Evolutionary conservation across 2,888 invertebrate genomes (phyloP).

Genomic region (Xestia c-nigrum): DNA sequence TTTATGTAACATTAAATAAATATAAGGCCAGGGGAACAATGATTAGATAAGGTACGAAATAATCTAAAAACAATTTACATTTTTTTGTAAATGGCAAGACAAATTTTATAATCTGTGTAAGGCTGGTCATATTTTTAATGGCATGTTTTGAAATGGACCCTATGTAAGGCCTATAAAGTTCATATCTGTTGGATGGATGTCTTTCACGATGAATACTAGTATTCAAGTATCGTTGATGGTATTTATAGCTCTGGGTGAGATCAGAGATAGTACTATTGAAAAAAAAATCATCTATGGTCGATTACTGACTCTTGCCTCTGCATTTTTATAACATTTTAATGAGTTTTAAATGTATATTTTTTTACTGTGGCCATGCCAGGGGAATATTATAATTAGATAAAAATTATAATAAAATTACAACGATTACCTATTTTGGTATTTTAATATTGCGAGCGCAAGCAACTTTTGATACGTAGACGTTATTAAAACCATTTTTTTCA

Average conservation of each 20-base stretch:
- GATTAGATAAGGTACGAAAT: slow-evolving; percentile 58
- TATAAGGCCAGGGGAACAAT: slow-evolving; percentile 80
- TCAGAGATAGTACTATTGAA: background rate
- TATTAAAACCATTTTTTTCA: slow-evolving; percentile 37
- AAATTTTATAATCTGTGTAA: slow-evolving; percentile 31
- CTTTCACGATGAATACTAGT: background rate
- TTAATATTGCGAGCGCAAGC: slow-evolving; percentile 31
- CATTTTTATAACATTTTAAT: slow-evolving; percentile 57
- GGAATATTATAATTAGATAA: slow-evolving; percentile 25
- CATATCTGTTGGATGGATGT: background rate
- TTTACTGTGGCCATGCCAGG: slow-evolving; percentile 32
- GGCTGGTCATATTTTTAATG: slow-evolving; percentile 30
- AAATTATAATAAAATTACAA: slow-evolving; percentile 52
- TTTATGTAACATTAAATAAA: slow-evolving; percentile 61
- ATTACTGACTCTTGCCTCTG: slow-evolving; percentile 66
- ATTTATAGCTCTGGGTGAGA: background rate
- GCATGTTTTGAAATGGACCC: background rate
- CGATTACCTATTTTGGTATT: slow-evolving; percentile 55
- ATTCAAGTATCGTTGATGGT: background rate
- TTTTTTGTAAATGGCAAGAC: slow-evolving; percentile 41
- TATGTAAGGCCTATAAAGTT: background rate
- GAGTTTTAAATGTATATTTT: slow-evolving; percentile 34
- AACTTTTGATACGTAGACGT: slow-evolving; percentile 25
- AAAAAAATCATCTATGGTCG: slow-evolving; percentile 19
- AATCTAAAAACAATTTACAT: slow-evolving; percentile 54